These are phyloP conservation scores for Bothrops jararaca DNA, from an alignment of 2,113 vertebrate species.

Conservation along the genomic window DNA sequence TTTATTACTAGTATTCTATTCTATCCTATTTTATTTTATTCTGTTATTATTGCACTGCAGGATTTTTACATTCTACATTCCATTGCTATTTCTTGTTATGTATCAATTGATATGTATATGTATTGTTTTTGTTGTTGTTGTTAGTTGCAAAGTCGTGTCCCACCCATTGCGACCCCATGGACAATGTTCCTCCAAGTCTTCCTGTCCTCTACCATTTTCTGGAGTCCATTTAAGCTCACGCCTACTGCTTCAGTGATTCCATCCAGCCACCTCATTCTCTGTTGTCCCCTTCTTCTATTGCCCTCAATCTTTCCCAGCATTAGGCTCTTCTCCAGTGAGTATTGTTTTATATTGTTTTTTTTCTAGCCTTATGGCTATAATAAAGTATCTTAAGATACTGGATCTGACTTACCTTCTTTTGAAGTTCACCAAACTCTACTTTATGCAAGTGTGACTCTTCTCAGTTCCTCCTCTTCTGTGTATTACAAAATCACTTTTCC, in stretches of 20 bases:
- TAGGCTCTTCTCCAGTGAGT: no score
- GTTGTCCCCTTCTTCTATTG: no score
- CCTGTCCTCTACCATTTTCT: no score
- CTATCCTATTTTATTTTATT: not conserved
- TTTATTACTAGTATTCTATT: not conserved
- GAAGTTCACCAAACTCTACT: not conserved
- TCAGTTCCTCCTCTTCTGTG: not conserved
- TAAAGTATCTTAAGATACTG: not conserved
- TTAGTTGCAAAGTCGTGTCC: no score
- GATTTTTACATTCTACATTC: not conserved
- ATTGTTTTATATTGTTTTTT: not conserved
- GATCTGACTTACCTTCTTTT: not conserved
- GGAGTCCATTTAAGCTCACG: no score
- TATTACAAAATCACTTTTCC: not conserved
- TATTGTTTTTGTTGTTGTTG: not conserved
- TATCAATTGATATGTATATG: not conserved
- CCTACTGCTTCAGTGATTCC: no score
- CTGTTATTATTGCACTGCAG: not conserved
- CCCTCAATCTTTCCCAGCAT: no score
- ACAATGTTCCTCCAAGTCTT: no score
- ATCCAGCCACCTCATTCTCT: no score
- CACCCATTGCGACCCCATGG: no score
- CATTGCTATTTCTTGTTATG: not conserved
- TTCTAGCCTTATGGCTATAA: not conserved
- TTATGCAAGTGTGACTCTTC: not conserved